These are phyloP conservation scores for Perodicticus potto DNA, from an alignment of 2,797 vertebrate species.

Conservation along the genomic window DNA sequence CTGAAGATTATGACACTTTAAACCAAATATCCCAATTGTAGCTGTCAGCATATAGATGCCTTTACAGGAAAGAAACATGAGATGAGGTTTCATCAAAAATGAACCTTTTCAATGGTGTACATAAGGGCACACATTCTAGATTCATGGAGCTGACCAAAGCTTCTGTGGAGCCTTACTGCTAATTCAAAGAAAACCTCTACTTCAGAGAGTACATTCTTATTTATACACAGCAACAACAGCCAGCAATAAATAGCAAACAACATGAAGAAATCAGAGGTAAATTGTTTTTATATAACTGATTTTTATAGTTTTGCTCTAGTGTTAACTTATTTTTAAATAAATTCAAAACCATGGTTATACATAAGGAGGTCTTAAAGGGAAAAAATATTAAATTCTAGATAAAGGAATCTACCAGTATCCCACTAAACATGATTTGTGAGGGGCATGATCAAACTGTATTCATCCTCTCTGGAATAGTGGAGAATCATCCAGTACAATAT, in stretches of 20 bases:
- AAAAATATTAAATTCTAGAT: conserved; percentile 33
- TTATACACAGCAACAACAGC: neutral
- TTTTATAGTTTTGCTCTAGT: conserved; percentile 52
- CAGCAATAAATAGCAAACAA: conserved; percentile 38
- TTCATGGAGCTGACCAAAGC: neutral
- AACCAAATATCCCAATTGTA: neutral
- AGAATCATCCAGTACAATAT: neutral
- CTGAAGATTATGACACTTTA: neutral
- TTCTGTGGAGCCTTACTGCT: neutral
- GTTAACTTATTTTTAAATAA: conserved; percentile 62
- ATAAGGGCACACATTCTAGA: neutral
- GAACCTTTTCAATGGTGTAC: neutral
- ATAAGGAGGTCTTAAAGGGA: neutral
- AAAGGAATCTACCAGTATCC: neutral
- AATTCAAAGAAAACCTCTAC: conserved; percentile 45
- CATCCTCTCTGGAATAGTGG: neutral
- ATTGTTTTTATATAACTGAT: conserved; percentile 47
- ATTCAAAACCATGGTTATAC: conserved; percentile 29
- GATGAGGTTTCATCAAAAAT: neutral
- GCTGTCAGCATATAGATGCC: neutral
- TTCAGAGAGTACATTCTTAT: conserved; percentile 38
- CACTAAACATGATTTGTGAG: conserved; percentile 20
- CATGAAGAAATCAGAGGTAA: conserved; percentile 46
- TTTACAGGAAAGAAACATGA: conserved; percentile 18
- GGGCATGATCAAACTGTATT: neutral